Conservation (phyloP, 2,113 vertebrate species). For the Arvicanthis niloticus region DNA sequence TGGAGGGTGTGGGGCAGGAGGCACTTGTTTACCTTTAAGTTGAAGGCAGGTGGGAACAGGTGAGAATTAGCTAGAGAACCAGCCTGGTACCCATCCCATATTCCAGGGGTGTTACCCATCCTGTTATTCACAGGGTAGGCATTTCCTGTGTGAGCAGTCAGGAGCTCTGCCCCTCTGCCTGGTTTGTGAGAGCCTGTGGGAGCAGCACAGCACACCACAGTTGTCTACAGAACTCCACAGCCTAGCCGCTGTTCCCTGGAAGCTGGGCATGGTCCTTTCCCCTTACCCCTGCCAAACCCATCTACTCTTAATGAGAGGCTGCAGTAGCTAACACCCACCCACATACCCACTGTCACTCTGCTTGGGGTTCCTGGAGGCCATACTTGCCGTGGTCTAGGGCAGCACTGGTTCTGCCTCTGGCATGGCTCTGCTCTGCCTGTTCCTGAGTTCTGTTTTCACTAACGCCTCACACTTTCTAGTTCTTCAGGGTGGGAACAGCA, state of each 20-base stretch:
- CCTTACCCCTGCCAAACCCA: not conserved
- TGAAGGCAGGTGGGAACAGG: not conserved
- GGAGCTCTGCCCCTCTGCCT: not conserved
- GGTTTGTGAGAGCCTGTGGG: not conserved
- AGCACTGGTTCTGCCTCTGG: not conserved
- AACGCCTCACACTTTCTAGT: not conserved
- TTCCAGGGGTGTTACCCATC: not conserved
- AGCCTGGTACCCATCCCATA: not conserved
- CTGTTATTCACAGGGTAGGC: not conserved
- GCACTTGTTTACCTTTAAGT: not conserved
- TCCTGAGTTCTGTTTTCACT: conserved; percentile 20
- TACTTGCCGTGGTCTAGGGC: not conserved
- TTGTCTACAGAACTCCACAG: rapidly evolving
- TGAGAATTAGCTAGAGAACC: not conserved
- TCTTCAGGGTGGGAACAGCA: not conserved
- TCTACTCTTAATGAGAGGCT: not conserved
- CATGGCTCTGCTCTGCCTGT: conserved; percentile 63
- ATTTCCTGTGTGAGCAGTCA: rapidly evolving
- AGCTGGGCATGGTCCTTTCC: not conserved
- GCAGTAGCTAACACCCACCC: not conserved
- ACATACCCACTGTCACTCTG: too few species aligned
- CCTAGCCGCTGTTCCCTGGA: not conserved
- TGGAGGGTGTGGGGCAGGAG: not conserved
- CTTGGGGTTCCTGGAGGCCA: not conserved
- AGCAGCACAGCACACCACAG: not conserved